Base-by-base conservation (phyloP, 2,113 vertebrate species). In the Haemorhous mexicanus region DNA sequence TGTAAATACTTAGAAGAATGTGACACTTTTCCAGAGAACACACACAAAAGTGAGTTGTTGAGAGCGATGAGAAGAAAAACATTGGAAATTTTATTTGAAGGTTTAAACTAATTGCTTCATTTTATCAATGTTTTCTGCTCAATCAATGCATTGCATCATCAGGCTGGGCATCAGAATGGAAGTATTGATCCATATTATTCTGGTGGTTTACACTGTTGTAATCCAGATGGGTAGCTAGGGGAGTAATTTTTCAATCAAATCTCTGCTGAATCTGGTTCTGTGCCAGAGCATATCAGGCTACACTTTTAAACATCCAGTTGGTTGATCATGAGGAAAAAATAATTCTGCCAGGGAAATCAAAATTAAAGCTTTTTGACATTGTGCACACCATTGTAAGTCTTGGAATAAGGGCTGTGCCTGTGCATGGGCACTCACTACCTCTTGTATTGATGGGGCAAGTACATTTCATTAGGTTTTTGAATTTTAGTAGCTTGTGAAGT, bases 311-410 rank as follows among this genome's bases (percentile, higher is more conserved):
- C 49, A 78, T 39, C 46, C 67, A 83, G 30, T 37, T 62, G 58
- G 41, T 80, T 83, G 85, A 88, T 88, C 73, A 88, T 46, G 44
- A 94, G 24, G 47, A 82, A 87, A 90, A 90, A 92, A 56, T 33
- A 89, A 85, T 49, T 30, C 21, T 63, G 16, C 47, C 66, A 87
- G 39, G 23, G 50, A 73, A 80, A 95, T 56, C 3, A 89, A 80
- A 90, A 92, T 44, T 9, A 90, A 93, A 52, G 52, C 32, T 33
- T 69, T 90, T 49, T 64, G n/a, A 78, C 1, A 1, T 32, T 44
- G 20, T 64, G 28, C 5, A 44, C 55, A 53, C 16, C 37, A 26
- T 2, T 27, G 7, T 33, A 82, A 93, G 44, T 22, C 16, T 2
- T 72, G 74, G 58, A 90, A 56, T 58, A 62, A 67, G 50, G 26